Base-by-base conservation (phyloP, 2,113 vertebrate species). In the Hippocampus abdominalis region DNA sequence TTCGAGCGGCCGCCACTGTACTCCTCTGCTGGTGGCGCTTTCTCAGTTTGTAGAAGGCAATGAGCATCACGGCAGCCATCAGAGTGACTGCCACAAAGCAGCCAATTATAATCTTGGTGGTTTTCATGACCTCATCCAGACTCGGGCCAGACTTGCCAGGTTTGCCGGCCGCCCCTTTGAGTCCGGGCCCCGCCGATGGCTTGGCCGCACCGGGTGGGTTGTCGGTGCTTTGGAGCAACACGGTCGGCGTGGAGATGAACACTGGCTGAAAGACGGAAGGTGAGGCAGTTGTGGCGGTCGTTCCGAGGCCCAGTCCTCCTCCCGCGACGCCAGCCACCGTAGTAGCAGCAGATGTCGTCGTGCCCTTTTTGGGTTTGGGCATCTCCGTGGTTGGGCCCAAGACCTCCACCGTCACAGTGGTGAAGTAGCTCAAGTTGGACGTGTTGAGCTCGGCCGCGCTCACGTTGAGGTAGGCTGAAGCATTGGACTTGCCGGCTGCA, bases 21-120 rank as follows among this genome's bases (percentile, higher is more conserved):
- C 95, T 95, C 87, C 94, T 93, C 74, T 95, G 95, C 91, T 98
- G 97, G 92, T 99, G 97, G 44, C 96, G 91, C 90, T 98, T 98
- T 67, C 97, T 94, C 71, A 98, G 89, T 89, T 98, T 99, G 84
- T 99, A 99, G 92, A 99, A 99, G 86, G 95, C 95, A 29, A 99
- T 95, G 80, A 99, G 86, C 97, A 99, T 99, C 88, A 96, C 93
- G 0, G 97, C 97, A 69, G 96, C 96, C 71, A 99, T 76, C 59
- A 98, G 90, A 9, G 97, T 98, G 66, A 98, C 96, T 0, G 96
- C 96, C 88, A 99, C 96, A 70, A 99, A 99, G 89, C 97, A 98
- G 44, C 96, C 97, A 64, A 98, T 99, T 91, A 99, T 99, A 86
- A 99, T 99, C 86, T 99, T 99, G 68, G 97, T 99, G 86, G 97